A percentile compares a stretch with the other conserved stretches of the same genome.
phyloP scores from a whole-genome alignment of 35 echinoderm and acorn worm genomes.

The Chiridota heheva region DNA sequence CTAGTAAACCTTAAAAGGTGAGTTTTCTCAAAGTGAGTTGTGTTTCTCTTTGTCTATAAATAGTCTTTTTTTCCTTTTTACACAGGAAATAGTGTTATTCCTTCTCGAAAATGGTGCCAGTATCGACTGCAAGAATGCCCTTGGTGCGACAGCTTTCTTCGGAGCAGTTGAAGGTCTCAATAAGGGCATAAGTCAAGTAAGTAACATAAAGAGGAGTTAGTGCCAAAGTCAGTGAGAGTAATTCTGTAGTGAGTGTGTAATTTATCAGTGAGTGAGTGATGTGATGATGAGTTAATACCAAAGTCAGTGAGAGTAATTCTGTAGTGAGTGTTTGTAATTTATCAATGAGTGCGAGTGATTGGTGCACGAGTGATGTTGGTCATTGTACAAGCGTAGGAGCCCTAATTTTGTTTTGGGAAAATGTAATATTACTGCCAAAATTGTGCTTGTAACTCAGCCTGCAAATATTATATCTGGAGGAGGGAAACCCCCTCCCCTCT shows the following conservation, averaged over 20 bases:
- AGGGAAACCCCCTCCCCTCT: no score
- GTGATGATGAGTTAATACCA: neutral
- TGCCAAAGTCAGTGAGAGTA: neutral
- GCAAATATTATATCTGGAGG: no score
- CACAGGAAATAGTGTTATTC: conserved; percentile 74
- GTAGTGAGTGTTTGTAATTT: neutral
- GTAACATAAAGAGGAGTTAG: neutral
- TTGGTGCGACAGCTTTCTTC: conserved; percentile 77
- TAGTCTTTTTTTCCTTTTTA: conserved; percentile 11
- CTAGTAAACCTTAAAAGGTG: no score
- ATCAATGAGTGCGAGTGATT: no score
- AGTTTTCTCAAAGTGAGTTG: no score
- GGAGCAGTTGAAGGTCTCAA: conserved; percentile 87
- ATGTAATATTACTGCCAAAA: no score
- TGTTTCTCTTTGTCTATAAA: neutral
- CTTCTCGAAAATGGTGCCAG: conserved; percentile 82
- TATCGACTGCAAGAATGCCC: conserved; percentile 67
- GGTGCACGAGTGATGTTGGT: no score
- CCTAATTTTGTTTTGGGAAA: no score
- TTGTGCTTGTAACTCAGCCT: no score
- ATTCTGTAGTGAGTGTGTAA: neutral
- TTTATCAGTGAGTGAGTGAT: neutral
- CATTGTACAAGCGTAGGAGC: no score
- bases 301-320: neutral
- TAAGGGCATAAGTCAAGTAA: conserved; percentile 89